Conservation (phyloP, 1,140 invertebrate species). For the Eriosoma lanigerum region DNA sequence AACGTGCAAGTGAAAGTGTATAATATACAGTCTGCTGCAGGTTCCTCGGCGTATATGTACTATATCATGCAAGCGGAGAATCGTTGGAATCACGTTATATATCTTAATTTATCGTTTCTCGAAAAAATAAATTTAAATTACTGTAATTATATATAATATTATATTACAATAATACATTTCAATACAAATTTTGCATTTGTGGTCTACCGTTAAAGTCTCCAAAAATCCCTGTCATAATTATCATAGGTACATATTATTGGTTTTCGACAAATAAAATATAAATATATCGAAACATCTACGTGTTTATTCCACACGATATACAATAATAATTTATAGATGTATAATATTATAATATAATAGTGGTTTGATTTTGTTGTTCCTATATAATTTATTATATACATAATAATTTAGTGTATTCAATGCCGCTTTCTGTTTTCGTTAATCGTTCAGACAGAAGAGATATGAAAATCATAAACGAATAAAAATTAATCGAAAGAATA, state of each 20-base stretch:
- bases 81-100: slow-evolving; percentile 1
- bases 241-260: background rate
- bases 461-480: slow-evolving; percentile 16
- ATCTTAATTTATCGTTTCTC: background rate
- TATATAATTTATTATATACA: too few relatives aligned
- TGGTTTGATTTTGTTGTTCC: slow-evolving; percentile 5
- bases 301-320: background rate
- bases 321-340: background rate
- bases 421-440: slow-evolving; percentile 32
- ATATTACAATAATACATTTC: background rate
- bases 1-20: slow-evolving; percentile 42
- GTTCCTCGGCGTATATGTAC: background rate
- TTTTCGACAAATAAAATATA: too few relatives aligned
- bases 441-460: background rate
- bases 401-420: background rate
- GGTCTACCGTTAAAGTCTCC: slow-evolving; percentile 37
- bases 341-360: background rate
- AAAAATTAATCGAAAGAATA: slow-evolving; percentile 3
- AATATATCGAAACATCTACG: too few relatives aligned
- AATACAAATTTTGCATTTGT: background rate
- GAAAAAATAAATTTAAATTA: background rate
- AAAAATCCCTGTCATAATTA: background rate
- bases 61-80: background rate
- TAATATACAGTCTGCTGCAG: slow-evolving; percentile 12
- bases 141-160: background rate